These are phyloP conservation scores for Parasteatoda tepidariorum DNA, from an alignment of 1,140 invertebrate species.

Conservation along the genomic window DNA sequence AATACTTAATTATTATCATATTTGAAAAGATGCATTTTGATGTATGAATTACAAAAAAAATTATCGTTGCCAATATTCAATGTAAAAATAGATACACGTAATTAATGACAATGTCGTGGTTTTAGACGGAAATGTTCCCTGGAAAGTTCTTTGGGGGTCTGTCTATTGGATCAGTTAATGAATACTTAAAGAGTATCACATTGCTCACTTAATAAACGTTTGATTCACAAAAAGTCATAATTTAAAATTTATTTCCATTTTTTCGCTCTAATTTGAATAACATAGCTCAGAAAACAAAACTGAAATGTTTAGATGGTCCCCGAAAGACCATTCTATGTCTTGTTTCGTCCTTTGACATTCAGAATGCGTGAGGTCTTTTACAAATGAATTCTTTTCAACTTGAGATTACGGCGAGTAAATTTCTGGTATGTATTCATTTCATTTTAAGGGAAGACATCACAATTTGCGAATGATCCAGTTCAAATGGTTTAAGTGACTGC, in stretches of 20 bases:
- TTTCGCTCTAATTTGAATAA: background rate
- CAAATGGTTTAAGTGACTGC: too few relatives aligned
- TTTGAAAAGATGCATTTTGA: too few relatives aligned
- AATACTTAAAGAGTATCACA: background rate
- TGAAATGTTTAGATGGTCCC: background rate
- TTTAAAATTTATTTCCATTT: too few relatives aligned
- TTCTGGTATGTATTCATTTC: background rate
- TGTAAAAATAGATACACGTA: too few relatives aligned
- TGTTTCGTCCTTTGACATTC: background rate
- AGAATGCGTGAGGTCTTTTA: background rate
- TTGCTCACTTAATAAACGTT: background rate
- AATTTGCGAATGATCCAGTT: too few relatives aligned
- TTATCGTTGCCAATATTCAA: too few relatives aligned
- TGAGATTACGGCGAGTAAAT: background rate
- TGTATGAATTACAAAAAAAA: too few relatives aligned
- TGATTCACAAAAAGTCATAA: background rate
- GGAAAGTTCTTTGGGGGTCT: too few relatives aligned
- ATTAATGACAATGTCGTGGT: too few relatives aligned
- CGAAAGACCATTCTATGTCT: background rate
- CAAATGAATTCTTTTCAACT: background rate
- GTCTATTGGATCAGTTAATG: background rate
- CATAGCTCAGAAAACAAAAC: background rate
- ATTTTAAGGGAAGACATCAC: too few relatives aligned
- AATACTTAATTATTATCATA: too few relatives aligned
- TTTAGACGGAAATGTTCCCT: too few relatives aligned